A percentile compares a stretch with the other conserved stretches of the same genome.
These are phyloP conservation scores for Empis stercorea DNA, from an alignment of 2,888 invertebrate species.

Conservation along the genomic window DNA sequence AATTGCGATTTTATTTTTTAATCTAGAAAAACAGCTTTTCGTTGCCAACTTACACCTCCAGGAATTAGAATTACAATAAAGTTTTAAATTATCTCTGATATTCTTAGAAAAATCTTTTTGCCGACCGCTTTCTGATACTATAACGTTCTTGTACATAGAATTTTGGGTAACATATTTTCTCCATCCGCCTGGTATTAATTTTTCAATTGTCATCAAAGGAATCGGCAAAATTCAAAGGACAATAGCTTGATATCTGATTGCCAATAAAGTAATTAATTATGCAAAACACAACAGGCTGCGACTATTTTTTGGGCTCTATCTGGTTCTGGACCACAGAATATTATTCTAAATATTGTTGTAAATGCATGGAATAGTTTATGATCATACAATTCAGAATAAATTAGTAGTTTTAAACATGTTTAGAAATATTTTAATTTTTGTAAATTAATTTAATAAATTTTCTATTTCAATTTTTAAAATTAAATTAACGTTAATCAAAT, in stretches of 20 bases:
- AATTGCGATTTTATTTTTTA: neutral
- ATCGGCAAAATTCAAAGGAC: neutral
- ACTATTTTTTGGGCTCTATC: neutral
- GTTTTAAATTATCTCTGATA: neutral
- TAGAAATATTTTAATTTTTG: no score
- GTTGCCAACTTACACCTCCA: neutral
- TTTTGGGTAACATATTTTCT: conserved; percentile 1
- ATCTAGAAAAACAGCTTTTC: no score
- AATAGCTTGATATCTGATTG: neutral
- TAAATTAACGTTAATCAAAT: no score
- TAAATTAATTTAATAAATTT: no score
- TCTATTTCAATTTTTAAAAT: no score
- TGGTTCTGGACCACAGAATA: neutral
- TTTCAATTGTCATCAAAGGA: neutral
- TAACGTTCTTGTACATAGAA: neutral
- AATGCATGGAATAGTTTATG: no score
- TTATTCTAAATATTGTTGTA: no score
- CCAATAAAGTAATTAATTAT: no score
- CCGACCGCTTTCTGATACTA: neutral
- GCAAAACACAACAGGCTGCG: neutral
- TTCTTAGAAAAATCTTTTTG: neutral
- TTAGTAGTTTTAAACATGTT: no score
- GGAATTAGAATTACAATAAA: neutral
- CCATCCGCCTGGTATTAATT: conserved; percentile 8
- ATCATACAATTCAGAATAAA: no score